phyloP scores from a whole-genome alignment of 2,797 vertebrate species.

The Gymnocypris eckloni region DNA sequence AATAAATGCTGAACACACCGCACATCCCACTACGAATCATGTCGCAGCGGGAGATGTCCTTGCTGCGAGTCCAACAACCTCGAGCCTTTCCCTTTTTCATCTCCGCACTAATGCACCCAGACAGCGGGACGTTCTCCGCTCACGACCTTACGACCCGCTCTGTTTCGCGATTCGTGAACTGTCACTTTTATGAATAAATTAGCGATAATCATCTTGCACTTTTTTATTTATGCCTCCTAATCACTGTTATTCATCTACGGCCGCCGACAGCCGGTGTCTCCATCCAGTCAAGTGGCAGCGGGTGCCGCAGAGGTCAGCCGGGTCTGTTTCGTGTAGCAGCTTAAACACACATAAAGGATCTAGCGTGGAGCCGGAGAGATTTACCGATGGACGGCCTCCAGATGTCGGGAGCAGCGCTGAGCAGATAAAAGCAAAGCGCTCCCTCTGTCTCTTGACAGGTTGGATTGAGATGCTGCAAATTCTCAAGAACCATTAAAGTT shows the following conservation, averaged over 20 bases:
- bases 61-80: conserved; percentile 29
- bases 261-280: conserved; percentile 70
- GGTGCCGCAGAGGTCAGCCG: conserved; percentile 76
- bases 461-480: conserved; percentile 79
- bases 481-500: conserved; percentile 74
- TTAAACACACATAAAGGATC: conserved; percentile 73
- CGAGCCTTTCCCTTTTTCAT: conserved; percentile 58
- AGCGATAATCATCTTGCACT: conserved; percentile 74
- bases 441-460: conserved; percentile 73
- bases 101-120: conserved; percentile 73
- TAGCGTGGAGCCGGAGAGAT: conserved; percentile 74
- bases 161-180: conserved; percentile 73
- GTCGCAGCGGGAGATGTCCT: conserved; percentile 34
- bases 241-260: conserved; percentile 69
- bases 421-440: conserved; percentile 76
- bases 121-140: conserved; percentile 69
- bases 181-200: conserved; percentile 82
- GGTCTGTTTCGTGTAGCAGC: conserved; percentile 80
- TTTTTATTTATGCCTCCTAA: conserved; percentile 78
- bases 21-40: conserved; percentile 33
- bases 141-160: conserved; percentile 71
- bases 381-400: conserved; percentile 80
- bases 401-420: conserved; percentile 75
- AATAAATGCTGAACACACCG: background rate
- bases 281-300: conserved; percentile 70